phyloP scores from a whole-genome alignment of 2,888 invertebrate species.

The Drosophila ezoana region DNA sequence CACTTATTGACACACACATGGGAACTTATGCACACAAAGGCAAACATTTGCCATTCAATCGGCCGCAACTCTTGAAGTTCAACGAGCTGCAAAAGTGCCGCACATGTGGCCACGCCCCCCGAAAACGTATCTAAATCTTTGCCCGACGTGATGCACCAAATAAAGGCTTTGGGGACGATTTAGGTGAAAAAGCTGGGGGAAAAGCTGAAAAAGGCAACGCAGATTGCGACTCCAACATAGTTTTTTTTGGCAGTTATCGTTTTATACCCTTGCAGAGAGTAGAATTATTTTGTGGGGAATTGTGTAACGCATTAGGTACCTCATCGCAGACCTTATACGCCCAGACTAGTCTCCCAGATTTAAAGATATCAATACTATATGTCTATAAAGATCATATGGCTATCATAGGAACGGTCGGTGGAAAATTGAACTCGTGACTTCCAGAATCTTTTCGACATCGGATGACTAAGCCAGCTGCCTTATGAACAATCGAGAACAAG shows the following conservation, averaged over 20 bases:
- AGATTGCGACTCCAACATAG: constrained; percentile 8
- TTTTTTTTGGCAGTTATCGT: constrained; percentile 9
- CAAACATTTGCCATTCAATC: constrained; percentile 2
- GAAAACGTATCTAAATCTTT: background rate
- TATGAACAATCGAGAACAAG: background rate
- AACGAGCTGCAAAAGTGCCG: constrained; percentile 16
- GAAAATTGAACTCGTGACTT: no score
- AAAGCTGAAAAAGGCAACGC: constrained; percentile 11
- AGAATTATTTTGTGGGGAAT: no score
- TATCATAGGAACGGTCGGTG: no score
- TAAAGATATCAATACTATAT: no score
- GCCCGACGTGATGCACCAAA: constrained; percentile 1
- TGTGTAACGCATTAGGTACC: no score
- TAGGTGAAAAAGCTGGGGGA: background rate
- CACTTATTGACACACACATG: background rate
- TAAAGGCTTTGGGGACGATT: background rate
- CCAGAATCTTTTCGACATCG: no score
- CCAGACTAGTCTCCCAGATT: no score
- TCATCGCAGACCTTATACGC: no score
- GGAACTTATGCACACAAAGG: background rate
- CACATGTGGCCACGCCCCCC: constrained; percentile 10
- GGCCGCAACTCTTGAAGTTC: constrained; percentile 5
- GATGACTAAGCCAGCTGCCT: no score
- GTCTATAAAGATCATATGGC: fast-evolving
- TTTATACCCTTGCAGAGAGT: background rate